Evolutionary conservation across 2,113 vertebrate genomes (phyloP).

Genomic region (Halcyon senegalensis): DNA sequence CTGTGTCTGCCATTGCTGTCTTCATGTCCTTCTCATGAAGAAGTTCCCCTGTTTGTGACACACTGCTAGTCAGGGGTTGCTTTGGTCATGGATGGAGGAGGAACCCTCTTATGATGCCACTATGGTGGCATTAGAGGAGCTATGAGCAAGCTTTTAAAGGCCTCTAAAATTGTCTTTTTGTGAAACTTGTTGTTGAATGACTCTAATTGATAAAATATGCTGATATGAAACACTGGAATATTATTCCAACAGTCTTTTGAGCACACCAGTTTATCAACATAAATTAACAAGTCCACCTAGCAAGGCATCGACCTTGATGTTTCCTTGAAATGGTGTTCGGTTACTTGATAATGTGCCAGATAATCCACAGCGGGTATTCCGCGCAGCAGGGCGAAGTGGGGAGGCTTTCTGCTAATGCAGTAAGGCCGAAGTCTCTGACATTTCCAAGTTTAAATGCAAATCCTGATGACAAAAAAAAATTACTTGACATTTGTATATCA

Average conservation of each 20-base stretch:
- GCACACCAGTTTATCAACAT: conserved; percentile 28
- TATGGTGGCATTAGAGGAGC: background rate
- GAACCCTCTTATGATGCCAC: fast-evolving
- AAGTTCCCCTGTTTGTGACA: fast-evolving
- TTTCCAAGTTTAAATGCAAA: conserved; percentile 39
- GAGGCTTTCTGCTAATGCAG: background rate
- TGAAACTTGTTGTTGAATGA: background rate
- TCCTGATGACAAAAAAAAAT: background rate
- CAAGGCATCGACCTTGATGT: conserved; percentile 4
- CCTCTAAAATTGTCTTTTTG: background rate
- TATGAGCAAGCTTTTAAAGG: background rate
- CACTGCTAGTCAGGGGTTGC: fast-evolving
- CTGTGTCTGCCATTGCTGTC: fast-evolving
- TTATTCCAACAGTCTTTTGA: conserved; percentile 25
- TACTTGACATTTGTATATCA: conserved; percentile 44
- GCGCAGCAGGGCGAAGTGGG: background rate
- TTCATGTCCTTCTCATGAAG: background rate
- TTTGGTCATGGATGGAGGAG: background rate
- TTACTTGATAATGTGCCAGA: background rate
- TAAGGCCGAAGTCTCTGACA: conserved; percentile 5
- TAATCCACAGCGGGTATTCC: conserved; percentile 1
- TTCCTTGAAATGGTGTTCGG: conserved; percentile 41
- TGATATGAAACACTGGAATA: background rate
- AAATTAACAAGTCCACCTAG: conserved; percentile 18
- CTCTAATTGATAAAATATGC: background rate